Base-by-base conservation (phyloP, 2,888 invertebrate genomes). In the Cheilosia urbana region DNA sequence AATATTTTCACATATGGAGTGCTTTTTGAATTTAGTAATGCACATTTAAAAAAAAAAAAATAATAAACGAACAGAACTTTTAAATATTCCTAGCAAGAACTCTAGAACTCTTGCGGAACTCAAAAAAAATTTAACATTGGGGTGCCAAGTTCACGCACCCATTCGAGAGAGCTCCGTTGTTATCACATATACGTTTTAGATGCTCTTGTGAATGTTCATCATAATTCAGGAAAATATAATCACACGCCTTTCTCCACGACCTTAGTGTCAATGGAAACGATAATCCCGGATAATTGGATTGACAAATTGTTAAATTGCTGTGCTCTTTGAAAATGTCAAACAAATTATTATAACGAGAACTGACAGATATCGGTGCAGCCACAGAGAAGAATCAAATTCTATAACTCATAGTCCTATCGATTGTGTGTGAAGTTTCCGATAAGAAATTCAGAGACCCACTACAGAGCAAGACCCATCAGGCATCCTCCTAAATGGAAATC, bases 271-370 rank as follows among this genome's bases (percentile, higher is more conserved):
- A 49, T 34, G 45, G 13, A 53, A 66, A 66, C 72, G 51, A 34
- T 79, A 65, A 45, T 58, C 34, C 51, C 53, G 19, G 17, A 30
- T 69, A 81, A 76, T 71, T 75, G 75, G 62, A 75, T 55, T 81
- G 76, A 81, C 81, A 81, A 81, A 81, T 81, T 81, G 69, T 69
- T 58, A 55, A 76, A 69, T 65, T 75, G 63, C 47, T 68, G 11
- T 27, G 58, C 63, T 45, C 55, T 62, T 62, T 24, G 45, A 53
- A 21, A 49, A 15, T 24, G 42, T 57, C 60, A 60, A 66, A 30
- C 24, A 60, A 63, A 57, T 69, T 55, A 78, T 45, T 51, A 30
- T 45, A 57, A 65, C 47, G 47, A 37, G 13, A 63, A 19, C 40
- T 45, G 17, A 60, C 51, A 19, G 40, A 21, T 66, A 49, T 51